Conservation (phyloP, 1,140 invertebrate genomes). For the Drosophila chauvacae region DNA sequence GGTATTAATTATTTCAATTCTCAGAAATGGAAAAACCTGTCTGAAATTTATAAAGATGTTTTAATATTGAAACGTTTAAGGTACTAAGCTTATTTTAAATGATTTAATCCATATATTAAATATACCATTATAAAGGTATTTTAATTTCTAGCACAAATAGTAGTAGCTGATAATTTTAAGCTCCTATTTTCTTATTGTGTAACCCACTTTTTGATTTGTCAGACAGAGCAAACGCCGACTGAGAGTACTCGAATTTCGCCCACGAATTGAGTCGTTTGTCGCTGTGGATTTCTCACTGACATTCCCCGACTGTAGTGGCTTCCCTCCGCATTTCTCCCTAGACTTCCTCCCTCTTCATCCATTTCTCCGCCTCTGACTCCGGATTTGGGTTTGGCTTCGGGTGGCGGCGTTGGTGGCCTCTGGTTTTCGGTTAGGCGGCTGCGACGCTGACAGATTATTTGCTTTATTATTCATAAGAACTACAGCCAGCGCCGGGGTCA, state of each 20-base stretch:
- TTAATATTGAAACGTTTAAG: no score
- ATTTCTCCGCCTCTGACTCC: conserved; percentile 2
- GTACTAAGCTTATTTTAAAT: no score
- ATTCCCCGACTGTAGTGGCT: conserved; percentile 20
- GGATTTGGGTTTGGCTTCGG: conserved; percentile 39
- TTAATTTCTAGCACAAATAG: neutral
- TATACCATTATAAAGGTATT: neutral
- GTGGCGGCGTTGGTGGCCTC: conserved; percentile 36
- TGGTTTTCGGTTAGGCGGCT: conserved; percentile 61
- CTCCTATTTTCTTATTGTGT: conserved; percentile 9
- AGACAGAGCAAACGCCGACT: conserved; percentile 43
- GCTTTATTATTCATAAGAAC: conserved; percentile 83
- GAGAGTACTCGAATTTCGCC: conserved; percentile 55
- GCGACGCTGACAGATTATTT: conserved; percentile 82
- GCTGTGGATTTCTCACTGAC: conserved; percentile 47
- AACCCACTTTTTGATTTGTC: conserved; percentile 33
- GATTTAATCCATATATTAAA: neutral
- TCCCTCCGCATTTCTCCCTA: neutral
- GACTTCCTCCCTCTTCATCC: neutral
- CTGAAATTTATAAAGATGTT: no score
- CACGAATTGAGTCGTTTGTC: conserved; percentile 76
- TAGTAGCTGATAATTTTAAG: no score
- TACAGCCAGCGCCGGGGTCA: conserved; percentile 38
- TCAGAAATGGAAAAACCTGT: no score
- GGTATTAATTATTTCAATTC: no score